Evolutionary conservation across 2,113 vertebrate species (phyloP), one percentile per base, ranked within the genome.

Genomic region (Eleginops maclovinus): DNA sequence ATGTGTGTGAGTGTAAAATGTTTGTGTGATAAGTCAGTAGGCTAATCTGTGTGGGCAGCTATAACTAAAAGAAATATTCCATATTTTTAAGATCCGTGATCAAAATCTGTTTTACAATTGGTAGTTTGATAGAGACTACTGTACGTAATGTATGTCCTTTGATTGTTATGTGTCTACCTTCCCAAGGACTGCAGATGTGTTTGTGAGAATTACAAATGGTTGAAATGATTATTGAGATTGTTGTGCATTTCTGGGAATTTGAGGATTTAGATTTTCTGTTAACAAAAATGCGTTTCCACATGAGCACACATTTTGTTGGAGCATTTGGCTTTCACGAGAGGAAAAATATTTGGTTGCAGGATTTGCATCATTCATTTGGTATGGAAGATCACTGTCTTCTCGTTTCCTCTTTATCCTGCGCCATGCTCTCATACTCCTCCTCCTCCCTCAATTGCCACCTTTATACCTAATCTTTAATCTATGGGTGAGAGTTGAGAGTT

Each of bases 21-120:
- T 16, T 12, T 31, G 61, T 44, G 43, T 49, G 41, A 68, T 43
- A 21, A 80, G 53, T 60, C 31, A 31, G 21, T 28, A 16, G 24
- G 31, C 5, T 46, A 17, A 61, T 67, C 77, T 44, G 49, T 49
- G 56, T 68, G 54, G 63, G 47, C 49, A 62, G 17, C 21, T 36
- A n/a, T n/a, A n/a, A n/a, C n/a, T n/a, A n/a, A n/a, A n/a, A n/a
- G n/a, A n/a, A n/a, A n/a, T n/a, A n/a, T n/a, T n/a, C n/a, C n/a
- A n/a, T n/a, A n/a, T n/a, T n/a, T n/a, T n/a, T n/a, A n/a, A n/a
- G n/a, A n/a, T n/a, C n/a, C n/a, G n/a, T n/a, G n/a, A n/a, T n/a
- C n/a, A n/a, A n/a, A n/a, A n/a, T n/a, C 31, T 31, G 31, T 31
- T 31, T 31, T 1, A 36, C 8, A 8, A 36, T 36, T 36, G 31